These are phyloP conservation scores for Eurois occulta DNA, from an alignment of 2,888 invertebrate species.

Conservation along the genomic window DNA sequence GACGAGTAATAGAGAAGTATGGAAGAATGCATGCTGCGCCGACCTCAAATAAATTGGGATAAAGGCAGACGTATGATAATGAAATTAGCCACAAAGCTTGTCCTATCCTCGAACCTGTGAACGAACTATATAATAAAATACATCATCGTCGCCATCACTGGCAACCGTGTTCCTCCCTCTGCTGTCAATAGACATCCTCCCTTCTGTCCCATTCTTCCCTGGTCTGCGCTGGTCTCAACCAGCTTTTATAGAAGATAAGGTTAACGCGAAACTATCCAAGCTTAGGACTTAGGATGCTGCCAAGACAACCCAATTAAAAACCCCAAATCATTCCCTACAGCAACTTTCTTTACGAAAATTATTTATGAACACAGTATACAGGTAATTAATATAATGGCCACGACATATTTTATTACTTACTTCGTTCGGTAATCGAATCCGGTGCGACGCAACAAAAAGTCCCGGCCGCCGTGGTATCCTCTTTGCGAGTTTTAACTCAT, in stretches of 20 bases:
- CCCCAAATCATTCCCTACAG: constrained; percentile 20
- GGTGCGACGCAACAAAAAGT: constrained; percentile 64
- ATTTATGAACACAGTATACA: constrained; percentile 58
- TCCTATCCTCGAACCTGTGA: not conserved
- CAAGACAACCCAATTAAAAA: constrained; percentile 35
- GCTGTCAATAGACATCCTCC: not conserved
- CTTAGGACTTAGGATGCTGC: not conserved
- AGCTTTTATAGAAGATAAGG: not conserved
- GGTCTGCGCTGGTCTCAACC: not conserved
- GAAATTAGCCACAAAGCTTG: too few relatives aligned
- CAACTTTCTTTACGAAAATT: constrained; percentile 52
- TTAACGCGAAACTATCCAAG: not conserved
- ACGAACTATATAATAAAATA: not conserved
- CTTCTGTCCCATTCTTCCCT: not conserved
- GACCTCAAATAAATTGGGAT: too few relatives aligned
- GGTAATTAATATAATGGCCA: constrained; percentile 68
- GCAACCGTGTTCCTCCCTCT: not conserved
- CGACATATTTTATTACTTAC: constrained; percentile 71
- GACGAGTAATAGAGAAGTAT: too few relatives aligned
- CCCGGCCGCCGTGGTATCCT: constrained; percentile 62
- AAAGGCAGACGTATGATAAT: too few relatives aligned
- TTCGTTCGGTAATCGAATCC: constrained; percentile 68
- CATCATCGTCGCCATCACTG: not conserved
- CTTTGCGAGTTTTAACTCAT: constrained; percentile 71
- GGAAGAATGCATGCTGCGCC: too few relatives aligned